These are phyloP conservation scores for Pogona vitticeps DNA, from an alignment of 2,113 vertebrate species.

Conservation along the genomic window DNA sequence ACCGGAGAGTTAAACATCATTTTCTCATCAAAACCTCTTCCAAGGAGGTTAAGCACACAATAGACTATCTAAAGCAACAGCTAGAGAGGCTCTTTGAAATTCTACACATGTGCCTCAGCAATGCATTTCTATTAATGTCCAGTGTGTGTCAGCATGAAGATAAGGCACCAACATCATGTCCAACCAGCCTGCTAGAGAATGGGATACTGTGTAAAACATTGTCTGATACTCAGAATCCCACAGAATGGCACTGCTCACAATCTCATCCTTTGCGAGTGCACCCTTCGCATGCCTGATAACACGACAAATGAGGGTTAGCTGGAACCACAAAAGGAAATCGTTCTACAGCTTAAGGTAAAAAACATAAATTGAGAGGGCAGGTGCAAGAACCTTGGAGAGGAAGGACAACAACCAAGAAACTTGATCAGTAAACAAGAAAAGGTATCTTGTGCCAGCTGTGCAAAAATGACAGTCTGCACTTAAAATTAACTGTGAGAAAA, in stretches of 20 bases:
- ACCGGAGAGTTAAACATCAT: constrained; percentile 63
- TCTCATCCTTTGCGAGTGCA: constrained; percentile 32
- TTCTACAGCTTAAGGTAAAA: constrained; percentile 17
- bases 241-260: constrained; percentile 68
- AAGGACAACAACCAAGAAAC: constrained; percentile 19
- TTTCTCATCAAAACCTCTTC: constrained; percentile 77
- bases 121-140: constrained; percentile 90
- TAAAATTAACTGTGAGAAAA: not conserved
- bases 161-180: constrained; percentile 86
- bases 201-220: constrained; percentile 82
- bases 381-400: not conserved
- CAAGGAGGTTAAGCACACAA: constrained; percentile 79
- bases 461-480: not conserved
- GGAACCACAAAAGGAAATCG: not conserved
- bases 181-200: constrained; percentile 79
- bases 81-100: constrained; percentile 79
- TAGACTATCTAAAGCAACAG: constrained; percentile 78
- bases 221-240: constrained; percentile 80
- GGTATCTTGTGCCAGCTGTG: constrained; percentile 4
- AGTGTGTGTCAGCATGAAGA: constrained; percentile 87
- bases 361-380: constrained; percentile 13
- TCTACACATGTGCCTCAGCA: constrained; percentile 78
- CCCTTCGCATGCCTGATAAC: constrained; percentile 45
- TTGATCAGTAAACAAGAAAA: not conserved
- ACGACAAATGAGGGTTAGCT: not conserved